A percentile compares a stretch with the other conserved stretches of the same genome.
phyloP scores from a whole-genome alignment of 2,888 invertebrate species.

The Loripinus fragilis region DNA sequence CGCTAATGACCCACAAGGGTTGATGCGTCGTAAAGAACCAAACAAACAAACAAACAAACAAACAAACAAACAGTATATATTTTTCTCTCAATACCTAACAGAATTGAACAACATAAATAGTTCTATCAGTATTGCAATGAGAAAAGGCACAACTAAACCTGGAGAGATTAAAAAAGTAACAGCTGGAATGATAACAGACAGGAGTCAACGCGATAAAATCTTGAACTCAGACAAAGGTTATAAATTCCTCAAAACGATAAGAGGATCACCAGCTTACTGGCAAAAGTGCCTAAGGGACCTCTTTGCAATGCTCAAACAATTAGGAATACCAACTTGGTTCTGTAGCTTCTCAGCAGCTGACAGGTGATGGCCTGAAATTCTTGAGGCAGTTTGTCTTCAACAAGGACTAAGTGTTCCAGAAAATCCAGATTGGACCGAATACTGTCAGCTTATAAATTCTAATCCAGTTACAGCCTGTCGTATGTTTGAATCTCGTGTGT shows the following conservation, averaged over 20 bases:
- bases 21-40: too few species aligned
- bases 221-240: slow-evolving; percentile 7
- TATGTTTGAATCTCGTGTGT: slow-evolving; percentile 55
- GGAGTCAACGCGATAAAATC: not conserved
- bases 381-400: slow-evolving; percentile 43
- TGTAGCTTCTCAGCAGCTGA: slow-evolving; percentile 56
- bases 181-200: slow-evolving; percentile 3
- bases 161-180: slow-evolving; percentile 1
- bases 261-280: slow-evolving; percentile 35
- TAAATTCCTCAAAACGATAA: slow-evolving; percentile 9
- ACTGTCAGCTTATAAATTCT: slow-evolving; percentile 40
- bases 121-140: slow-evolving; percentile 16
- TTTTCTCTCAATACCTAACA: slow-evolving; percentile 21
- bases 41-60: too few species aligned
- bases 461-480: slow-evolving; percentile 57
- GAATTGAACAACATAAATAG: slow-evolving; percentile 21
- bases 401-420: slow-evolving; percentile 31
- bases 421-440: slow-evolving; percentile 39
- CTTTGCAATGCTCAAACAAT: slow-evolving; percentile 50
- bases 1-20: too few species aligned
- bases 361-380: slow-evolving; percentile 50
- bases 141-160: slow-evolving; percentile 9
- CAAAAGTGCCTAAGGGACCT: slow-evolving; percentile 27
- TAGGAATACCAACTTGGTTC: slow-evolving; percentile 57
- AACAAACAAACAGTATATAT: too few species aligned